Evolutionary conservation across 2,888 invertebrate species (phyloP).

Genomic region (Microctonus aethiopoides): DNA sequence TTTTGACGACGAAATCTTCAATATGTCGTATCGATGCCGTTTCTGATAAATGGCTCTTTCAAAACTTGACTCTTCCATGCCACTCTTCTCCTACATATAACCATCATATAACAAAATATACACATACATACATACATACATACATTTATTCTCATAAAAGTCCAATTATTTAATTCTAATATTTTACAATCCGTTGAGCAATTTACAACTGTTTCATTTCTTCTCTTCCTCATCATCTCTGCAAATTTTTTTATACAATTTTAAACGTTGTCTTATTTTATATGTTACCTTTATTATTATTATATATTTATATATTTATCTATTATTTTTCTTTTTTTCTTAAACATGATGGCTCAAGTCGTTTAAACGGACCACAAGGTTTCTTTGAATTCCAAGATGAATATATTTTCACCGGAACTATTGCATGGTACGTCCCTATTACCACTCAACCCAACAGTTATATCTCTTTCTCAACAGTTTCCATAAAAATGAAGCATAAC

Average conservation of each 20-base stretch:
- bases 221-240: conserved; percentile 2
- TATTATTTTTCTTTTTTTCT: not conserved
- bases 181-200: not conserved
- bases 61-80: too few species aligned
- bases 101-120: too few species aligned
- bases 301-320: not conserved
- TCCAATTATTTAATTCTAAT: conserved; percentile 1
- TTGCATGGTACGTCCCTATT: conserved; percentile 9
- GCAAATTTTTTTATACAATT: not conserved
- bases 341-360: not conserved
- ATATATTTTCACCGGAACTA: conserved; percentile 23
- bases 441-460: conserved; percentile 38
- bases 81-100: too few species aligned
- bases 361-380: not conserved
- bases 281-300: not conserved
- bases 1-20: too few species aligned
- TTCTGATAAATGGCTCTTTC: too few species aligned
- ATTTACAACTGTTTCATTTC: not conserved
- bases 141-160: not conserved
- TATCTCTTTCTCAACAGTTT: conserved; percentile 33
- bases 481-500: conserved; percentile 33
- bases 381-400: conserved; percentile 18
- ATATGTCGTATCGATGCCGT: too few species aligned
- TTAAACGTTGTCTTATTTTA: not conserved
- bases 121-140: not conserved